These are phyloP conservation scores for Xenops minutus DNA, from an alignment of 2,797 vertebrate genomes.

Conservation along the genomic window DNA sequence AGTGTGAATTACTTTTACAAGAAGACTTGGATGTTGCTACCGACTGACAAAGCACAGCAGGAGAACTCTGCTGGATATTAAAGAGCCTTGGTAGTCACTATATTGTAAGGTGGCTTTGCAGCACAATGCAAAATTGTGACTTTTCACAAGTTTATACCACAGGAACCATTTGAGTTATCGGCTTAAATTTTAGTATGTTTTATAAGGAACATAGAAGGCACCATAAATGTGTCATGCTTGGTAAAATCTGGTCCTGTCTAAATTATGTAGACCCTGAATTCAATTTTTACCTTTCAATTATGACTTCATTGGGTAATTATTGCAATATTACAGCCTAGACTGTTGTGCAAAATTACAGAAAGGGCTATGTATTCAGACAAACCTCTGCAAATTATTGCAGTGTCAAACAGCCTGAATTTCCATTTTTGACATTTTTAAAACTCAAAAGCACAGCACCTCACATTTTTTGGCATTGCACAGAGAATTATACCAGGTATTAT, in stretches of 20 bases:
- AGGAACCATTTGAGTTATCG: conserved; percentile 75
- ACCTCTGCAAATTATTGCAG: conserved; percentile 46
- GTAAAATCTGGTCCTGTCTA: conserved; percentile 38
- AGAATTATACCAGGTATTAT: conserved; percentile 11
- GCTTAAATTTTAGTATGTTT: conserved; percentile 67
- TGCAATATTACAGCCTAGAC: conserved; percentile 48
- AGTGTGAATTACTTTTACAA: conserved; percentile 85
- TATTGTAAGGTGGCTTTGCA: conserved; percentile 78
- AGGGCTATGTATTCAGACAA: not conserved
- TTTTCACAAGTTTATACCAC: conserved; percentile 80
- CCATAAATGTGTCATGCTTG: conserved; percentile 56
- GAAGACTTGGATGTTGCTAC: conserved; percentile 80
- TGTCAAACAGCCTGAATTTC: conserved; percentile 44
- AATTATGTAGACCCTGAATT: conserved; percentile 47
- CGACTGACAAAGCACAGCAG: conserved; percentile 81
- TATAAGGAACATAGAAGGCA: conserved; percentile 46
- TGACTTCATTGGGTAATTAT: conserved; percentile 61
- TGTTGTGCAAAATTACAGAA: conserved; percentile 48
- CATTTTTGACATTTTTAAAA: conserved; percentile 62
- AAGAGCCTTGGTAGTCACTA: conserved; percentile 74
- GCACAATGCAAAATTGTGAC: conserved; percentile 80
- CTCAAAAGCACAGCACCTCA: conserved; percentile 10
- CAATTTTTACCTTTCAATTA: conserved; percentile 57
- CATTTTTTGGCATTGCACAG: conserved; percentile 4
- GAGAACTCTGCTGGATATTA: conserved; percentile 81